A percentile compares a stretch with the other conserved stretches of the same genome.
These are phyloP conservation scores for Charaxes varanes DNA, from an alignment of 1,140 invertebrate species.

Conservation along the genomic window DNA sequence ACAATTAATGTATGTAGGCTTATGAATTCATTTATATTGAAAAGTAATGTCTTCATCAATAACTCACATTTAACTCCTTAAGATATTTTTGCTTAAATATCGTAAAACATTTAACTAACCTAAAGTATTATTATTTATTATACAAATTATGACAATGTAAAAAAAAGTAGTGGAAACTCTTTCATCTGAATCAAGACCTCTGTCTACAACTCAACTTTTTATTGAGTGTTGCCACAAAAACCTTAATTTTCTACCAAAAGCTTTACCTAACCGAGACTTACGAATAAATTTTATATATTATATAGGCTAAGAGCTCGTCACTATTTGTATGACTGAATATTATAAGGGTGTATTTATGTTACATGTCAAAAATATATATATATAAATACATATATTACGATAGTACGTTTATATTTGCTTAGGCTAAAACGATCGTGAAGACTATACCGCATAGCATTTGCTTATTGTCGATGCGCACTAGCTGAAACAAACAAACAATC, in stretches of 20 bases:
- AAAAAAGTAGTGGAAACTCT: no score
- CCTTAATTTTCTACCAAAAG: conserved; percentile 3
- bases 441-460: conserved; percentile 22
- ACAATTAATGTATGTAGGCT: no score
- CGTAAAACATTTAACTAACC: no score
- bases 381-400: conserved; percentile 9
- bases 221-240: conserved; percentile 1
- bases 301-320: conserved; percentile 19
- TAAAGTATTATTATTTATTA: not conserved
- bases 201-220: not conserved
- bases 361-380: conserved; percentile 52
- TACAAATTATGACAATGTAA: not conserved
- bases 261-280: not conserved
- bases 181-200: not conserved
- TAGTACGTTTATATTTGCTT: conserved; percentile 5
- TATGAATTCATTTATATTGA: no score
- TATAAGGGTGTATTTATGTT: conserved; percentile 17
- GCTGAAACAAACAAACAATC: conserved; percentile 33
- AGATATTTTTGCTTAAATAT: no score
- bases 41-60: no score
- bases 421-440: conserved; percentile 10
- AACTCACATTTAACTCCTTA: no score
- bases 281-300: conserved; percentile 9
- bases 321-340: conserved; percentile 11
- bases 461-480: conserved; percentile 55